Base-by-base conservation (phyloP, 2,113 vertebrate species). In the Cisticola juncidis region DNA sequence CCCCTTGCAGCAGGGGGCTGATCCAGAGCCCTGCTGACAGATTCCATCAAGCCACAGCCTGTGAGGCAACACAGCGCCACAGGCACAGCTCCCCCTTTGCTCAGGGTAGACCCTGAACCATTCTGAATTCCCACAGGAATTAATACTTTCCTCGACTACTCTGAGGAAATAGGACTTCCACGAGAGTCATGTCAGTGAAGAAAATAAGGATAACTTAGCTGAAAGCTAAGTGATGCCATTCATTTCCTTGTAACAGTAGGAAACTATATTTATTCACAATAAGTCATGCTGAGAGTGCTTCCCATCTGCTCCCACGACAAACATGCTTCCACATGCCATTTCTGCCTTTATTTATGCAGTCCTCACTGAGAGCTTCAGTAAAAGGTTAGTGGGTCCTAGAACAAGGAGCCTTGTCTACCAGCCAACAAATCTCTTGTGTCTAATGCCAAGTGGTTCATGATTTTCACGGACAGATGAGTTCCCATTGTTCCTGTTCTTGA, bases 231-330 rank as follows among this genome's bases (percentile, higher is more conserved):
- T 23, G 64, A 51, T 4, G 0, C 22, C 54, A 74, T 31, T 69
- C 36, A 31, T 61, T 88, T 82, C 35, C n/a, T 83, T 57, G 42
- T 69, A 94, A 44, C 54, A 92, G n/a, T 25, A 73, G 64, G 71
- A 79, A 86, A 76, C 24, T 23, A 14, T 45, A 74, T 92, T 90
- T 86, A 83, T 54, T 77, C n/a, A 68, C 61, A 86, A 1, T 60
- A 95, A 90, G 35, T 64, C 53, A 61, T 60, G 33, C 50, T 36
- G 31, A 83, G 36, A 44, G 48, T 33, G 22, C 29, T 78, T 90
- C 44, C 69, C 69, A 47, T 64, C 72, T 93, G 86, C 69, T 92
- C 25, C 57, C 57, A 51, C 12, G 56, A 56, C 40, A 90, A 86
- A 86, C 28, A n/a, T 8, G 19, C 42, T 88, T 90, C 42, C 29